phyloP scores from a whole-genome alignment of 30 jellyfish, hydroid and myxozoan species.

The Rhopilema esculentum region DNA sequence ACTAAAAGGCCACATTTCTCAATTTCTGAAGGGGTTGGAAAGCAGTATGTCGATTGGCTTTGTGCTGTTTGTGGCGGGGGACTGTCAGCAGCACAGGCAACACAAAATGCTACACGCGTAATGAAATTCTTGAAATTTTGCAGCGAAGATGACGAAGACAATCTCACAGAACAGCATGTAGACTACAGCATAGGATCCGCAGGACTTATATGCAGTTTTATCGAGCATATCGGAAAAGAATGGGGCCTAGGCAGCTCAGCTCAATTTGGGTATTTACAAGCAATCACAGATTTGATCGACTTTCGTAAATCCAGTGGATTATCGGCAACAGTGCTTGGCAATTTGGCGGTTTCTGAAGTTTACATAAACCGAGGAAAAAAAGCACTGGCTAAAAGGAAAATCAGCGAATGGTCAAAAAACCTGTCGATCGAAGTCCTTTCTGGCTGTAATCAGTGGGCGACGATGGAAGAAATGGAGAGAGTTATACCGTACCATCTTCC shows the following conservation, averaged over 20 bases:
- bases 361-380: conserved; percentile 15
- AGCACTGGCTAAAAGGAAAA: neutral
- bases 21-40: neutral
- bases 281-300: conserved; percentile 23
- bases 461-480: conserved; percentile 38
- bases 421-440: conserved; percentile 9
- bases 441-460: conserved; percentile 32
- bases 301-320: conserved; percentile 20
- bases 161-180: neutral
- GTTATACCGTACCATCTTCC: conserved; percentile 36
- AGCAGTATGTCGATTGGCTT: conserved; percentile 5
- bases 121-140: neutral
- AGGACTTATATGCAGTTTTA: conserved; percentile 25
- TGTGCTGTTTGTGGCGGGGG: conserved; percentile 37
- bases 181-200: conserved; percentile 52
- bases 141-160: conserved; percentile 32
- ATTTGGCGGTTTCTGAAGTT: conserved; percentile 36
- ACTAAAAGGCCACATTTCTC: neutral
- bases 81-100: conserved; percentile 9
- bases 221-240: conserved; percentile 27
- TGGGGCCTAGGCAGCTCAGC: conserved; percentile 49
- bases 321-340: neutral
- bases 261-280: conserved; percentile 37
- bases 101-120: neutral
- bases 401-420: conserved; percentile 19